Conservation (phyloP, 2,888 invertebrate species). For the Tetanocera ferruginea region DNA sequence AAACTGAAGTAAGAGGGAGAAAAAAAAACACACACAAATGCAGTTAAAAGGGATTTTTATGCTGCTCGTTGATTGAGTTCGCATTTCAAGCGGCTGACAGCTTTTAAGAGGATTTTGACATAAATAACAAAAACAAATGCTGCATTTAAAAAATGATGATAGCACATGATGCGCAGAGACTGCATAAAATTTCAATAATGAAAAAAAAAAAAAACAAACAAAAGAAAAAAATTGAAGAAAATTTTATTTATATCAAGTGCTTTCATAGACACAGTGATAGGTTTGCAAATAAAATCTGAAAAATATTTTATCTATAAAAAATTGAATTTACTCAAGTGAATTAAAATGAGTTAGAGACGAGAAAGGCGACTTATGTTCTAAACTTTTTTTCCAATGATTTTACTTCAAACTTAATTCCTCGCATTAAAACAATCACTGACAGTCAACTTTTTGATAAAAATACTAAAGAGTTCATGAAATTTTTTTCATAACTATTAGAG, state of each 20-base stretch:
- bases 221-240: neutral
- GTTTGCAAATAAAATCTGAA: too few relatives aligned
- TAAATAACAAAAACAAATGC: constrained; percentile 39
- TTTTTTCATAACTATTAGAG: too few relatives aligned
- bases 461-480: too few relatives aligned
- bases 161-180: constrained; percentile 29
- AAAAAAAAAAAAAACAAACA: neutral
- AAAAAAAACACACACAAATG: constrained; percentile 5
- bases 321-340: too few relatives aligned
- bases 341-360: too few relatives aligned
- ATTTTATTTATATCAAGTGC: neutral
- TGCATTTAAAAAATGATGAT: constrained; percentile 37
- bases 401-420: too few relatives aligned
- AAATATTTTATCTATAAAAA: too few relatives aligned
- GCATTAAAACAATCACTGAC: too few relatives aligned
- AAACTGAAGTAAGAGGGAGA: neutral
- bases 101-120: constrained; percentile 46
- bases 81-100: constrained; percentile 33
- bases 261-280: too few relatives aligned
- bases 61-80: constrained; percentile 30
- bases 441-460: too few relatives aligned
- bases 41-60: constrained; percentile 13
- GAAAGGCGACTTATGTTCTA: too few relatives aligned
- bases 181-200: neutral
- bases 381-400: too few relatives aligned